Percentiles rank a stretch among this genome's conserved stretches.
Evolutionary conservation across 2,113 vertebrate genomes (phyloP).

Genomic region (Speoplatyrhinus poulsoni): DNA sequence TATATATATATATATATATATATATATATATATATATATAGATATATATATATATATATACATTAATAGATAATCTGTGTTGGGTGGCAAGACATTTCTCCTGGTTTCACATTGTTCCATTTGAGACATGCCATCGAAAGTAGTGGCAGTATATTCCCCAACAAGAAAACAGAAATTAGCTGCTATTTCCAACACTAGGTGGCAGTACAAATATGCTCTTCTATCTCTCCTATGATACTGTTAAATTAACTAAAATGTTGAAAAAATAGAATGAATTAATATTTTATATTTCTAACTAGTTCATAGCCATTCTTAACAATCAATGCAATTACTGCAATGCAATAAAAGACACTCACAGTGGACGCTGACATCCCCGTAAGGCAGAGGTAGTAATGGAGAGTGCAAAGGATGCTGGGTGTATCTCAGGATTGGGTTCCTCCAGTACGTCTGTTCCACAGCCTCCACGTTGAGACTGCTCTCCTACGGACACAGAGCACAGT

Average conservation of each 20-base stretch:
- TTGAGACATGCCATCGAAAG: not conserved
- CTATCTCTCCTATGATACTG: too few relatives aligned
- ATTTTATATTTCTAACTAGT: too few relatives aligned
- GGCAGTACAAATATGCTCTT: too few relatives aligned
- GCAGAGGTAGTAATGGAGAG: conserved; percentile 88
- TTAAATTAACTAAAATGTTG: too few relatives aligned
- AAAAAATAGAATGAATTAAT: too few relatives aligned
- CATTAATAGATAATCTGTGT: not conserved
- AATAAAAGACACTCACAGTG: conserved; percentile 73
- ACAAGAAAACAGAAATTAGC: too few relatives aligned
- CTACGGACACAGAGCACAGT: conserved; percentile 57
- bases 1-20: too few relatives aligned
- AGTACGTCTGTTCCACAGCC: conserved; percentile 89
- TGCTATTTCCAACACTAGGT: too few relatives aligned
- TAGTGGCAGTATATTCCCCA: too few relatives aligned
- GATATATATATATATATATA: too few relatives aligned
- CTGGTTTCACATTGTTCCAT: not conserved
- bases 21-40: too few relatives aligned
- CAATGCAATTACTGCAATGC: not conserved
- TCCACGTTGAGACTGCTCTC: conserved; percentile 89
- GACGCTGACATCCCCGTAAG: conserved; percentile 84
- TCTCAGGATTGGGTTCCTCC: conserved; percentile 89
- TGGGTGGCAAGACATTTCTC: not conserved
- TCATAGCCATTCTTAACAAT: not conserved
- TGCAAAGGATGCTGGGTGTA: conserved; percentile 93